Evolutionary conservation across 2,888 invertebrate species (phyloP), one percentile per base, ranked within the genome.

Genomic region (Watsonalla cultraria): DNA sequence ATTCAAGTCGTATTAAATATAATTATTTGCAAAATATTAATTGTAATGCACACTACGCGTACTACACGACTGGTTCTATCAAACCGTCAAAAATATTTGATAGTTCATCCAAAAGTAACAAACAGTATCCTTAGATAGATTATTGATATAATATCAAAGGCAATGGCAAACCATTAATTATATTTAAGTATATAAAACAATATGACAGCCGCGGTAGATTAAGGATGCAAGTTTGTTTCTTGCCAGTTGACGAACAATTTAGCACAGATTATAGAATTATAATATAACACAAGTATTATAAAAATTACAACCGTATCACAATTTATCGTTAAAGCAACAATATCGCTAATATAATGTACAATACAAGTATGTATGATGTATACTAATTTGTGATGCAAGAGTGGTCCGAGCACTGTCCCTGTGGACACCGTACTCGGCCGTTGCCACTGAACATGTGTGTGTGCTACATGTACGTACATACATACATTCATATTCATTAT

Each of bases 221-320:
- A 11, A 37, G 8, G 37, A 37, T 37, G 37, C 37, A 37, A 37
- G 8, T 37, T 7, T 37, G 37, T 37, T 37, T 8, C 37, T 42
- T 42, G 11, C 42, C 42, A 11, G 42, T 42, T 42, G 42, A 42
- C 42, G 11, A 42, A 11, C 11, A 11, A 42, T 42, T 42, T 11
- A 42, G 11, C 24, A 42, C 11, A 42, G 42, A 42, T 11, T 42
- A 11, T 50, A 60, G 54, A 56, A 61, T 62, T 56, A 56, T 54
- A 57, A 60, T 62, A 58, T 60, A 64, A 64, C 63, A 60, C 61
- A 70, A 70, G 68, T 62, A 69, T 65, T 71, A n/a, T 70, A 62
- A 65, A 64, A 69, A 74, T 14, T 35, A 68, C 63, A 70, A 70
- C 65, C 61, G 68, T 75, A 75, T 76, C 76, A 76, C 75, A 75